phyloP scores from a whole-genome alignment of 2,113 vertebrate species.

The Symphodus melops region DNA sequence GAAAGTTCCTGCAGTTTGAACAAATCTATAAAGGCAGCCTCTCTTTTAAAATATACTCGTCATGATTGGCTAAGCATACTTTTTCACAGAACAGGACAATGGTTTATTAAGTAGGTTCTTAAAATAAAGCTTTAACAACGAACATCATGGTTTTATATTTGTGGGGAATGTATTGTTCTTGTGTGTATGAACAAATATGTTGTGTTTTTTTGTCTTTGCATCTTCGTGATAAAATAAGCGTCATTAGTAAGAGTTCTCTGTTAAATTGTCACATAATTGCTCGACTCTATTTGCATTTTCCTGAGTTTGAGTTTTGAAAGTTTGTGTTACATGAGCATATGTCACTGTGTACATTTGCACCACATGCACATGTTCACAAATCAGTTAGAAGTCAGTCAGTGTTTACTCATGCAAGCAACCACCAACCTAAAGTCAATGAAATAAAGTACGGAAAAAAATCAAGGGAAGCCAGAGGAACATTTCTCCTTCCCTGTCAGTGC shows the following conservation, averaged over 20 bases:
- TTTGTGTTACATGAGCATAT: not conserved
- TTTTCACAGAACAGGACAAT: not conserved
- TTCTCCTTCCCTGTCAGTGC: slow-evolving; percentile 68
- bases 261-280: not conserved
- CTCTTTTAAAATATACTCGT: no score
- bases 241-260: not conserved
- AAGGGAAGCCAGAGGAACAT: slow-evolving; percentile 49
- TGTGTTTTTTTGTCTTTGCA: not conserved
- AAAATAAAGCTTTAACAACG: not conserved
- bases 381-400: slow-evolving; percentile 26
- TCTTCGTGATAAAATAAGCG: not conserved
- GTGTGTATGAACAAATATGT: not conserved
- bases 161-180: not conserved
- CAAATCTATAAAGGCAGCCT: not conserved
- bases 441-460: not conserved
- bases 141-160: not conserved
- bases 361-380: not conserved
- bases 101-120: not conserved
- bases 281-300: not conserved
- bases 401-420: slow-evolving; percentile 38
- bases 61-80: no score
- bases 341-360: not conserved
- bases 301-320: not conserved
- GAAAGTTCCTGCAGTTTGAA: no score
- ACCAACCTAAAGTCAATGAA: not conserved